These are phyloP conservation scores for Copidosoma aretas DNA, from an alignment of 2,888 invertebrate genomes.

Conservation along the genomic window DNA sequence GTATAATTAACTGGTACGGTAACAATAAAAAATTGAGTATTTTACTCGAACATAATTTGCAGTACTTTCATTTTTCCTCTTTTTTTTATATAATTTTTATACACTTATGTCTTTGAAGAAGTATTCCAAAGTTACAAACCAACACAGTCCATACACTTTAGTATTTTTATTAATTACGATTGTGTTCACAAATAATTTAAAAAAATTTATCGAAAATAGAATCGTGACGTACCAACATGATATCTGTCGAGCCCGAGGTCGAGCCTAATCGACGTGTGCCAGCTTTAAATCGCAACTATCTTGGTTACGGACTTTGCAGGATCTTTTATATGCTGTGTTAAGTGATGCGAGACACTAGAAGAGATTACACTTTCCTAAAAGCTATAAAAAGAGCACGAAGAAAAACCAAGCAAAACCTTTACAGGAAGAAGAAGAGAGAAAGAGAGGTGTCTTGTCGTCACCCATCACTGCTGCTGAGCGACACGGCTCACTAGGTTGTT, in stretches of 20 bases:
- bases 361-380: conserved; percentile 58
- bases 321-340: conserved; percentile 60
- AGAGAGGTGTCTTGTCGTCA: not conserved
- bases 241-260: conserved; percentile 48
- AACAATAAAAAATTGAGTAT: no score
- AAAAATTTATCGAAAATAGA: conserved; percentile 7
- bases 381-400: conserved; percentile 54
- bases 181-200: not conserved
- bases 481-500: conserved; percentile 46
- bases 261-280: conserved; percentile 48
- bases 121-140: no score
- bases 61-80: no score
- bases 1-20: no score
- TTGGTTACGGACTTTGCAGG: conserved; percentile 44
- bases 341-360: conserved; percentile 58
- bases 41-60: no score
- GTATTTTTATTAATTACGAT: no score
- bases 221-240: conserved; percentile 56
- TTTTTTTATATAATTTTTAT: no score
- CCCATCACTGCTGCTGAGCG: conserved; percentile 47
- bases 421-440: conserved; percentile 12
- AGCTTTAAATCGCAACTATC: conserved; percentile 56
- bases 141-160: no score
- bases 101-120: no score
- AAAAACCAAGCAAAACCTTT: conserved; percentile 55